Evolutionary conservation across 2,797 vertebrate genomes (phyloP), one percentile per base, ranked within the genome.

Genomic region (Denticeps clupeoides): DNA sequence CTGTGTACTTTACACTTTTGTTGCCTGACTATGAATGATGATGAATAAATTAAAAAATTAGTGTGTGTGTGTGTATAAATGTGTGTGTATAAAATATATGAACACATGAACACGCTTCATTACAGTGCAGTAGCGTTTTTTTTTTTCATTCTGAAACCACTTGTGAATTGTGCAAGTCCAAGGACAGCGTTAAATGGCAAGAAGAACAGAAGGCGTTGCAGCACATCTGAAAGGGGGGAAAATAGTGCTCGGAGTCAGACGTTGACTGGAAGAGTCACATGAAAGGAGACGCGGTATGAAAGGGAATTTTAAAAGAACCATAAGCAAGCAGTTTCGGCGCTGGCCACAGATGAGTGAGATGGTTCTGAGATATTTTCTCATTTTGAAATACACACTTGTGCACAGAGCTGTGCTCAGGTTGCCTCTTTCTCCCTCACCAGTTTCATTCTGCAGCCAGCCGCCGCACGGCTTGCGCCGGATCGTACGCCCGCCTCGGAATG

Each of bases 251-350:
- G 32, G 49, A 51, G 41, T 46, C 21, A 49, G 35, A 54, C 38
- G 47, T 41, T 58, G 62, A 60, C 47, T 35, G 52, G 41, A 41
- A 27, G 46, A 53, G 55, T 56, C 52, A 52, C 55, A 59, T 60
- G 44, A 65, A 64, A 58, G 50, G 49, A 59, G 32, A 42, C 9
- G 4, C 9, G 11, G 25, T 58, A 58, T 58, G 13, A 62, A 67
- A 63, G 49, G 32, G 41, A 58, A 59, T 55, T 62, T 59, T 59
- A 41, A 59, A 56, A 43, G 33, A 57, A 24, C 25, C 43, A 48
- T 55, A 63, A 62, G 48, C 45, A 51, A 51, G 51, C 49, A 49
- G 60, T 59, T 58, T 41, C 43, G 52, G 33, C 54, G 37, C 21
- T 12, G 11, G 16, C 42, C 29, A 23, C 47, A 41, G 37, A 43